A percentile compares a stretch with the other conserved stretches of the same genome.
Evolutionary conservation across 2,888 invertebrate species (phyloP).

Genomic region (Strigamia maritima): DNA sequence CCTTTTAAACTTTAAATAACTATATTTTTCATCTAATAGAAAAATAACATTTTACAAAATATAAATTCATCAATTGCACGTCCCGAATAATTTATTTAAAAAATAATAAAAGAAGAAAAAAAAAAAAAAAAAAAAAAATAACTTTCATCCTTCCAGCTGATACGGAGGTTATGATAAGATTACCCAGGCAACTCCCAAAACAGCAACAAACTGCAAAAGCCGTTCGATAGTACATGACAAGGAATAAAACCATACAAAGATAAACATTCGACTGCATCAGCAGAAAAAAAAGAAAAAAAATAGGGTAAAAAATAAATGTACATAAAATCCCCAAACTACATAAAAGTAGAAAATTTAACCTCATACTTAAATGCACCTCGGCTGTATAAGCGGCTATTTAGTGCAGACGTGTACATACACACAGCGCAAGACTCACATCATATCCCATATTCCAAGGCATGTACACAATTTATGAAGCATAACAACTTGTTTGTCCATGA

Average conservation of each 20-base stretch:
- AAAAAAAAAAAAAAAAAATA: not conserved
- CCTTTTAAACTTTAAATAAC: too few relatives aligned
- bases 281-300: not conserved
- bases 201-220: constrained; percentile 20
- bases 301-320: not conserved
- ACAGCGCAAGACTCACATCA: constrained; percentile 15
- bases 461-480: constrained; percentile 32
- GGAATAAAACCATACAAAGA: constrained; percentile 22
- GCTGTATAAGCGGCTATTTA: constrained; percentile 17
- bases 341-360: constrained; percentile 19
- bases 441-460: constrained; percentile 7
- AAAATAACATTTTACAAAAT: not conserved
- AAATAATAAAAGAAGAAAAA: not conserved
- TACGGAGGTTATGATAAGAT: constrained; percentile 2
- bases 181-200: constrained; percentile 20
- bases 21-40: not conserved
- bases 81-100: too few relatives aligned
- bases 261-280: constrained; percentile 29
- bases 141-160: not conserved
- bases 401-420: not conserved
- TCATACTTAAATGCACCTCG: constrained; percentile 31
- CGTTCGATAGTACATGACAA: constrained; percentile 31
- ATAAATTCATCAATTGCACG: too few relatives aligned
- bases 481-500: constrained; percentile 32
- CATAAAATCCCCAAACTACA: constrained; percentile 25